These are phyloP conservation scores for Synanthedon andrenaeformis DNA, from an alignment of 2,888 invertebrate genomes.

Conservation along the genomic window DNA sequence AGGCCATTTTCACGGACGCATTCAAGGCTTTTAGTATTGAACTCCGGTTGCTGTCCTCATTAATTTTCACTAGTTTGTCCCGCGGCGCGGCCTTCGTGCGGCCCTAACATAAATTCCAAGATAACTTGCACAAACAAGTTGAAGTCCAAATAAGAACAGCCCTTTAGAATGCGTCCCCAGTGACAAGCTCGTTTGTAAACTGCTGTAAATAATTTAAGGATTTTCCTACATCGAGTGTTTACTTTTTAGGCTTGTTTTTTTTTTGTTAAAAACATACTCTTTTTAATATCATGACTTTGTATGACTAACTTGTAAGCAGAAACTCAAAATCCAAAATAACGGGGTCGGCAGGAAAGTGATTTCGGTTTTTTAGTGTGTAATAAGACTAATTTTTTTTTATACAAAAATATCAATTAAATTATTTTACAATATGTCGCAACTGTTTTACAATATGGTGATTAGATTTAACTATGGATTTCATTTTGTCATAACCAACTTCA, in stretches of 20 bases:
- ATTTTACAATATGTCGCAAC: too few species aligned
- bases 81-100: slow-evolving; percentile 38
- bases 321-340: too few species aligned
- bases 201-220: slow-evolving; percentile 27
- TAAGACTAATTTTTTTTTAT: too few species aligned
- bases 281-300: too few species aligned
- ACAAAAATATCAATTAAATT: too few species aligned
- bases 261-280: too few species aligned
- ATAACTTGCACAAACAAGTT: slow-evolving; percentile 57
- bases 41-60: slow-evolving; percentile 33
- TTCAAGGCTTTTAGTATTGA: slow-evolving; percentile 15
- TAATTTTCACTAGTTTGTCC: slow-evolving; percentile 55
- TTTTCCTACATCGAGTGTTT: slow-evolving; percentile 1
- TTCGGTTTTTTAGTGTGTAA: too few species aligned
- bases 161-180: slow-evolving; percentile 50
- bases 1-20: not conserved
- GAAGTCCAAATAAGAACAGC: slow-evolving; percentile 51
- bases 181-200: slow-evolving; percentile 40
- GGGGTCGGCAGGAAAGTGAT: too few species aligned
- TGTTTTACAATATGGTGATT: too few species aligned
- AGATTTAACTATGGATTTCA: too few species aligned
- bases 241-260: not conserved
- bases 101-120: slow-evolving; percentile 55
- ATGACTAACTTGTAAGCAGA: too few species aligned
- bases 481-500: too few species aligned